A percentile compares a stretch with the other conserved stretches of the same genome.
phyloP scores from a whole-genome alignment of 2,797 vertebrate species.

The Malurus leucopterus region DNA sequence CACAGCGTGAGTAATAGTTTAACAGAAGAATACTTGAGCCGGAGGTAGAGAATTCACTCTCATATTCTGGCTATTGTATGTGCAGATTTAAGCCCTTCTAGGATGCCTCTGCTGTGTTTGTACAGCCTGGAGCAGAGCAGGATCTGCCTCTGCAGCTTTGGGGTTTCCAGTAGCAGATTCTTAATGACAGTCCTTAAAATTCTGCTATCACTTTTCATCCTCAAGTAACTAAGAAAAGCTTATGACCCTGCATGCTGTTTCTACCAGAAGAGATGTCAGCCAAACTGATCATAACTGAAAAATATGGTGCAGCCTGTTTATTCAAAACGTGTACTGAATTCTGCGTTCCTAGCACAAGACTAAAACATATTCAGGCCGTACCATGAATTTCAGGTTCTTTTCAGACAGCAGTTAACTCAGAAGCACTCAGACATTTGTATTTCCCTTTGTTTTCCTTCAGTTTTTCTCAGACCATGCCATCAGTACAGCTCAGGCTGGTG shows the following conservation, averaged over 20 bases:
- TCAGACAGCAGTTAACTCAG: neutral
- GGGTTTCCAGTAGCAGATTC: conserved; percentile 16
- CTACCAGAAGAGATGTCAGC: neutral
- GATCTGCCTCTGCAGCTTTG: neutral
- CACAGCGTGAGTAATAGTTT: neutral
- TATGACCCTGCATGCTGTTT: conserved; percentile 12
- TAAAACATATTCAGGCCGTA: neutral
- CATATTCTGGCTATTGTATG: neutral
- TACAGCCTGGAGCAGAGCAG: neutral
- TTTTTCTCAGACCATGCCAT: neutral
- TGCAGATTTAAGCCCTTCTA: conserved; percentile 4
- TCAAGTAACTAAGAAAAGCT: conserved; percentile 11
- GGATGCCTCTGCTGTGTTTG: neutral
- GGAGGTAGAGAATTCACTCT: conserved; percentile 14
- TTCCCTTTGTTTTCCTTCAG: neutral
- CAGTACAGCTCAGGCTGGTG: neutral
- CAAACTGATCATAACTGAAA: neutral
- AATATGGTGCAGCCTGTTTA: neutral
- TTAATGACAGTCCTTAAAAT: conserved; percentile 21
- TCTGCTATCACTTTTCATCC: conserved; percentile 20
- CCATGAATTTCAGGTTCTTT: neutral
- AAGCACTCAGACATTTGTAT: neutral
- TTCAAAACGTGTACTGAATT: neutral
- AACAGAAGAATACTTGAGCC: conserved; percentile 6
- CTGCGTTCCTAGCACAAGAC: neutral